Conservation (phyloP, 2,888 invertebrate species). For the Polyommatus icarus region DNA sequence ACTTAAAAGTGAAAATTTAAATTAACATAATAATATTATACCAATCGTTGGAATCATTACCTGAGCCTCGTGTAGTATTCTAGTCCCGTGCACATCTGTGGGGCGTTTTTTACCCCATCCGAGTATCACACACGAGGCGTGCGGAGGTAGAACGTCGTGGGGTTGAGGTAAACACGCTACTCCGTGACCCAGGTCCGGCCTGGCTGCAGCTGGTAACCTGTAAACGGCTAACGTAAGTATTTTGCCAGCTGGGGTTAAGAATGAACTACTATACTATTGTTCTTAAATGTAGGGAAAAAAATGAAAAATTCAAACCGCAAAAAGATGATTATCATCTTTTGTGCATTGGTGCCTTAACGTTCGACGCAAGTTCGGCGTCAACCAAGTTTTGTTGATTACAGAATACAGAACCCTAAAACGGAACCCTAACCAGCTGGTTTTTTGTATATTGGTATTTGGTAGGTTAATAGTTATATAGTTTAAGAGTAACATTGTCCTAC, state of each 20-base stretch:
- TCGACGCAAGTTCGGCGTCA: too few relatives aligned
- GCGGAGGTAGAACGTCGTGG: constrained; percentile 82
- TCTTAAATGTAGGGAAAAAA: too few relatives aligned
- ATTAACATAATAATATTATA: neutral
- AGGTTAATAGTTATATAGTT: too few relatives aligned
- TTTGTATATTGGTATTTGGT: too few relatives aligned
- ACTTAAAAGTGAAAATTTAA: neutral
- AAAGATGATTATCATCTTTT: too few relatives aligned
- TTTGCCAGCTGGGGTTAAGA: neutral
- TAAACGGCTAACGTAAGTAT: constrained; percentile 29
- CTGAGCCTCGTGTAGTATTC: constrained; percentile 92
- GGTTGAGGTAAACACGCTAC: constrained; percentile 91
- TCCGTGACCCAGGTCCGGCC: constrained; percentile 74
- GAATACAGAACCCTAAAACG: too few relatives aligned
- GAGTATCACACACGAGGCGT: constrained; percentile 88
- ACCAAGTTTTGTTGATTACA: too few relatives aligned
- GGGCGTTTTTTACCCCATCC: constrained; percentile 95
- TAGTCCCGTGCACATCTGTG: constrained; percentile 89
- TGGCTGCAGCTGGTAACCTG: constrained; percentile 64
- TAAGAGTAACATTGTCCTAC: too few relatives aligned
- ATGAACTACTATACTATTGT: neutral
- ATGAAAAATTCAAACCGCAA: too few relatives aligned
- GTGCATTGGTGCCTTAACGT: too few relatives aligned
- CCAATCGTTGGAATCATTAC: constrained; percentile 55
- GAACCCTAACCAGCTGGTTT: too few relatives aligned